A percentile compares a stretch with the other conserved stretches of the same genome.
These are phyloP conservation scores for Asbolus verrucosus DNA, from an alignment of 1,140 invertebrate species.

Conservation along the genomic window DNA sequence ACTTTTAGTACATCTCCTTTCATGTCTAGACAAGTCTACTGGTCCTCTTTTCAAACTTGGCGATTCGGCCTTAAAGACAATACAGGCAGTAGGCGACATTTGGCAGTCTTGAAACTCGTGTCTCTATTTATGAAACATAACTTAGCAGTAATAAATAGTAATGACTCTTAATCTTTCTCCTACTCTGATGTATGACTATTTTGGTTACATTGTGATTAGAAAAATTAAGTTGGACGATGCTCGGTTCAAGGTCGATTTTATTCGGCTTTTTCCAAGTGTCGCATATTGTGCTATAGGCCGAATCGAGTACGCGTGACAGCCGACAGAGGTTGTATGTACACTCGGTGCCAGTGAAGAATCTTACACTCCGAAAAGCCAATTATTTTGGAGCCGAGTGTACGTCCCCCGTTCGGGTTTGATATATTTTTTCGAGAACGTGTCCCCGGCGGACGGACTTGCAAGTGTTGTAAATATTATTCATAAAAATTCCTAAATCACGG, in stretches of 20 bases:
- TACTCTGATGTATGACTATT: background rate
- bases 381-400: too few species aligned
- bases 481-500: constrained; percentile 43
- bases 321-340: constrained; percentile 8
- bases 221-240: background rate
- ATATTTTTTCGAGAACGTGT: constrained; percentile 16
- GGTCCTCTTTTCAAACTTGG: background rate
- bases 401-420: background rate
- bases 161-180: constrained; percentile 5
- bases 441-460: constrained; percentile 6
- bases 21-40: constrained; percentile 1
- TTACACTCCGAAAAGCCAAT: too few species aligned
- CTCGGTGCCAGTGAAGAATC: too few species aligned
- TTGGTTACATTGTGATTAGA: constrained; percentile 20
- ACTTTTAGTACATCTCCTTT: constrained; percentile 20
- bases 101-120: constrained; percentile 20
- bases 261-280: background rate
- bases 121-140: constrained; percentile 37
- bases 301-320: constrained; percentile 16
- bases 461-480: constrained; percentile 47
- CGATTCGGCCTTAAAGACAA: constrained; percentile 26
- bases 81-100: constrained; percentile 29
- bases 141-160: background rate
- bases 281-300: constrained; percentile 15
- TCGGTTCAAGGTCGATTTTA: constrained; percentile 15